These are phyloP conservation scores for Alexandromys fortis DNA, from an alignment of 2,113 vertebrate species.

Conservation along the genomic window DNA sequence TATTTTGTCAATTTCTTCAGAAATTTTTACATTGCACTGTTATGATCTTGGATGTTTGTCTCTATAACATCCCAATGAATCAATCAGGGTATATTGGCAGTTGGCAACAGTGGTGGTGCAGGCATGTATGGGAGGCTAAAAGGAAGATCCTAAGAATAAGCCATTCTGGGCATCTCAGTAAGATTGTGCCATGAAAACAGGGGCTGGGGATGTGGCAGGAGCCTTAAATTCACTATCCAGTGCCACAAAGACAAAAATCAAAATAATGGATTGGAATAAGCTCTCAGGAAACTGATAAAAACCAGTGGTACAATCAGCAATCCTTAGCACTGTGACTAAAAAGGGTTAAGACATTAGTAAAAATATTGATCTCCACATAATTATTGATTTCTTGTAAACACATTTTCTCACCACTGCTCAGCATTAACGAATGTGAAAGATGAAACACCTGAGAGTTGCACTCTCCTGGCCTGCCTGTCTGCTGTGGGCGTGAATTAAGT, in stretches of 20 bases:
- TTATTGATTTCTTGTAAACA: background rate
- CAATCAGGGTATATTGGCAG: background rate
- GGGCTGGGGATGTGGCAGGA: background rate
- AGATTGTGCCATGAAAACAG: background rate
- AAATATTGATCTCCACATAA: background rate
- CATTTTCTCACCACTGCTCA: background rate
- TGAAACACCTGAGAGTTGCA: background rate
- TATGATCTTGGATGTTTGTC: background rate
- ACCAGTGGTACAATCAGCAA: accelerated
- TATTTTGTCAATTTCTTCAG: background rate
- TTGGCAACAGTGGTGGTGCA: no score
- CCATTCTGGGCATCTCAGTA: no score
- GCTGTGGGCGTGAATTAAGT: background rate
- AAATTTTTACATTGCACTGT: background rate
- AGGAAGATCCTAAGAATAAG: background rate
- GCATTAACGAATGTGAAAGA: background rate
- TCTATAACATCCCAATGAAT: background rate
- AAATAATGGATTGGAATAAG: background rate
- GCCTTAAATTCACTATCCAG: background rate
- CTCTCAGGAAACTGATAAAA: background rate
- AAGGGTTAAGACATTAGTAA: background rate
- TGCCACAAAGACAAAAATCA: background rate
- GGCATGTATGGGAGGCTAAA: accelerated
- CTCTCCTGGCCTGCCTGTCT: background rate
- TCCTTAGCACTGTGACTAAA: background rate